These are phyloP conservation scores for Coranthus polyacanthus DNA, from an alignment of 2,797 vertebrate species.

Conservation along the genomic window DNA sequence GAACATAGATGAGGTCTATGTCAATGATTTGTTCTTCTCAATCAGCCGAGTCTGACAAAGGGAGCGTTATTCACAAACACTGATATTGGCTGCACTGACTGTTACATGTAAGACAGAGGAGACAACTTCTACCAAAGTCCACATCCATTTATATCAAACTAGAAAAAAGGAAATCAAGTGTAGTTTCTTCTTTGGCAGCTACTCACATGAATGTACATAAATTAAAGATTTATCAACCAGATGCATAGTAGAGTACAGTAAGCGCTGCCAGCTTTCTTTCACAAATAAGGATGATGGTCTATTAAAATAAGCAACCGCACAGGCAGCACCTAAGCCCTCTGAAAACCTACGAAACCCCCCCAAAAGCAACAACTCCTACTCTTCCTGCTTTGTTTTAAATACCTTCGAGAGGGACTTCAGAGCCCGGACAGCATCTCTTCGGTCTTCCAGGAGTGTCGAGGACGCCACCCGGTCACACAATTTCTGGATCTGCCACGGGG, in stretches of 20 bases:
- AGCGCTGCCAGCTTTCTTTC: too few species aligned
- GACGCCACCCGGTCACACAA: conserved; percentile 97
- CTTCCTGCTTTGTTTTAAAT: neutral
- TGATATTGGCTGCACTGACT: neutral
- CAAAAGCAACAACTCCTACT: neutral
- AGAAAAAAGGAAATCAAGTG: neutral
- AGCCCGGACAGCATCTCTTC: conserved; percentile 96
- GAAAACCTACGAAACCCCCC: too few species aligned
- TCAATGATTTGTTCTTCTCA: conserved; percentile 7
- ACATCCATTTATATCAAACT: neutral
- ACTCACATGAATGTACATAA: neutral
- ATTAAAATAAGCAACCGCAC: too few species aligned
- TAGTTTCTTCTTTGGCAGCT: neutral
- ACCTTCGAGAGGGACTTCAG: conserved; percentile 98
- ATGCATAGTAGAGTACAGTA: too few species aligned
- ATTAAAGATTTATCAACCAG: too few species aligned
- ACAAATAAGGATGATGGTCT: too few species aligned
- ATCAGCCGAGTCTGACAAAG: conserved; percentile 19
- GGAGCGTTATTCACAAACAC: neutral
- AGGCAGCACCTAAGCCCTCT: too few species aligned
- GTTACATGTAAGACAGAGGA: too few species aligned
- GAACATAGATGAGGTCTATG: conserved; percentile 5
- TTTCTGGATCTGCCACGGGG: conserved; percentile 92
- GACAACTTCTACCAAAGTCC: too few species aligned
- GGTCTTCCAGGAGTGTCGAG: conserved; percentile 94